Evolutionary conservation across 2,113 vertebrate genomes (phyloP).

Genomic region (Taurulus bubalis): DNA sequence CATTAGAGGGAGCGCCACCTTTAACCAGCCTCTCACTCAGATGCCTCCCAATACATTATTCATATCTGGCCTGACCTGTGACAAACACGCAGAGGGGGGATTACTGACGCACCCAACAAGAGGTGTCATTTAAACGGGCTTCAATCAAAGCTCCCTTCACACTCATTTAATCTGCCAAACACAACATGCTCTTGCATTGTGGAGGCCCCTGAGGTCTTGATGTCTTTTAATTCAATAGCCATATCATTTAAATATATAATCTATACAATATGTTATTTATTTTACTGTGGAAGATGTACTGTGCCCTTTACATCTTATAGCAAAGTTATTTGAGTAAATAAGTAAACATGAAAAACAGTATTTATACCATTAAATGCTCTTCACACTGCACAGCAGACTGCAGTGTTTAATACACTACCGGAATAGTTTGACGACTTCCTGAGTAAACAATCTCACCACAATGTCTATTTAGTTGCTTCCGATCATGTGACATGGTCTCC

Average conservation of each 20-base stretch:
- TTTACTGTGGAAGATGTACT: not conserved
- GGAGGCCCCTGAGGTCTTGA: conserved; percentile 5
- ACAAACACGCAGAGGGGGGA: conserved; percentile 62
- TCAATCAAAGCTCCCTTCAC: conserved; percentile 66
- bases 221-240: conserved; percentile 20
- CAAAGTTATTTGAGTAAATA: not conserved
- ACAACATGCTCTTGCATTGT: conserved; percentile 17
- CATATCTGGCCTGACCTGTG: conserved; percentile 66
- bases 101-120: conserved; percentile 59
- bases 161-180: conserved; percentile 37
- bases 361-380: not conserved
- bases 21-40: conserved; percentile 72
- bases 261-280: not conserved
- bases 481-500: not conserved
- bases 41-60: conserved; percentile 76
- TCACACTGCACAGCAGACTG: not conserved
- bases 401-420: not conserved
- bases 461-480: not conserved
- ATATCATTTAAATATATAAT: not conserved
- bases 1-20: conserved; percentile 72
- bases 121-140: conserved; percentile 62
- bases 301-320: not conserved
- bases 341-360: not conserved
- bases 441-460: not conserved
- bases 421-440: not conserved